A percentile compares a stretch with the other conserved stretches of the same genome.
These are phyloP conservation scores for Ageneiosus marmoratus DNA, from an alignment of 2,113 vertebrate genomes.

Conservation along the genomic window DNA sequence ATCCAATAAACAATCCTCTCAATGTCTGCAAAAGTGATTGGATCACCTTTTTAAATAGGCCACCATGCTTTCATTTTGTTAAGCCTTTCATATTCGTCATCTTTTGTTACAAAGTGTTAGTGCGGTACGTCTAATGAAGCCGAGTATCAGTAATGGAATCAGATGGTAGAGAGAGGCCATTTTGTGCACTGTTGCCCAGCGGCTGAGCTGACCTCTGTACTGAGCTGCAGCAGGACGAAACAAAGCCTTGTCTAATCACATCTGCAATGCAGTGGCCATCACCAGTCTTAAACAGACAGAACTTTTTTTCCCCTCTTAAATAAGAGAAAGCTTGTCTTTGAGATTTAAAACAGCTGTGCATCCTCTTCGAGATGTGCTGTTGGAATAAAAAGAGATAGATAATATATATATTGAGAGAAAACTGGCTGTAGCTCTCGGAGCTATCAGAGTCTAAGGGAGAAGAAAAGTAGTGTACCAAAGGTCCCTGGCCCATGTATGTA, in stretches of 20 bases:
- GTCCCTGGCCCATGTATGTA: not conserved
- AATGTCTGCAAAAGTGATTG: conserved; percentile 32
- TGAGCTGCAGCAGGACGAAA: conserved; percentile 30
- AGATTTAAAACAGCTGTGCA: conserved; percentile 1
- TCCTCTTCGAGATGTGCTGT: not conserved
- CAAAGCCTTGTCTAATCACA: conserved; percentile 55
- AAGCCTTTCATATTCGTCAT: not conserved
- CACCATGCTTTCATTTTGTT: not conserved
- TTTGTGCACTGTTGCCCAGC: conserved; percentile 37
- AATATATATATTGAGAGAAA: no score
- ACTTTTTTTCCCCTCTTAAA: conserved; percentile 9
- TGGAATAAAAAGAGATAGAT: not conserved
- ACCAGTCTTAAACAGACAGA: conserved; percentile 30
- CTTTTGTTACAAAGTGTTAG: conserved; percentile 5
- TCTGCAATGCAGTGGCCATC: conserved; percentile 62
- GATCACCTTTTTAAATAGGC: conserved; percentile 17
- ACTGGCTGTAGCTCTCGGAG: not conserved
- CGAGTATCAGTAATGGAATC: conserved; percentile 36
- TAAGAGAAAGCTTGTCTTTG: conserved; percentile 8
- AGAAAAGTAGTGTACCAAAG: not conserved
- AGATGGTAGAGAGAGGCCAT: conserved; percentile 35
- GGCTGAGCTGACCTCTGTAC: conserved; percentile 48
- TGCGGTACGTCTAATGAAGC: conserved; percentile 25
- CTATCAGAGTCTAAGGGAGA: not conserved
- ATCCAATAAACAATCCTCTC: conserved; percentile 27